phyloP scores from a whole-genome alignment of 1,140 invertebrate species.

The Panagrolaimus sp. region DNA sequence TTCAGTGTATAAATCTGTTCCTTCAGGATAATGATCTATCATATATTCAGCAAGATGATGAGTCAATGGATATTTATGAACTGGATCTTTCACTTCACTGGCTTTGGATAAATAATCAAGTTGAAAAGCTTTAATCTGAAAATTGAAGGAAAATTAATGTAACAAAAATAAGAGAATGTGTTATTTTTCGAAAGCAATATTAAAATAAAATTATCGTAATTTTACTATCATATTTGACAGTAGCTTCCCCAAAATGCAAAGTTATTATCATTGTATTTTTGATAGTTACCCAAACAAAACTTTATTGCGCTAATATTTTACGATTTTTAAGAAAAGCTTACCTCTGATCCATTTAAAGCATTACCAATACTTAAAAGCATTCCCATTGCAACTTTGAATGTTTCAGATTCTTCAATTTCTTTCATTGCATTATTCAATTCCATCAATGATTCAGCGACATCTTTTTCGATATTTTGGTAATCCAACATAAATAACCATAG shows the following conservation, averaged over 20 bases:
- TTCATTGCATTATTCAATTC: conserved; percentile 93
- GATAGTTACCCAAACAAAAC: no score
- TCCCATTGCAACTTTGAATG: conserved; percentile 86
- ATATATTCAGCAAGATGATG: conserved; percentile 96
- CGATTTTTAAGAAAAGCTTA: no score
- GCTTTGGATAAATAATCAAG: conserved; percentile 95
- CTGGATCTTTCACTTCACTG: conserved; percentile 95
- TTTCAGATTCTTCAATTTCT: conserved; percentile 79
- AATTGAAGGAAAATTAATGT: background rate
- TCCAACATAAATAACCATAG: conserved; percentile 98
- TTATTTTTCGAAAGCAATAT: no score
- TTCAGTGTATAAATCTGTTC: conserved; percentile 91
- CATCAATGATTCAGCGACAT: conserved; percentile 77
- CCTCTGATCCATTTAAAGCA: conserved; percentile 87
- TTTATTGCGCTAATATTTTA: no score
- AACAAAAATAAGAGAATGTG: no score
- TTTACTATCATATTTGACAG: no score
- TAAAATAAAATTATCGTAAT: no score
- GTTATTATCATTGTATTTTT: no score
- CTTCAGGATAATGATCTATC: conserved; percentile 85
- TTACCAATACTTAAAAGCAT: conserved; percentile 89
- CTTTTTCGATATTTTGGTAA: conserved; percentile 85
- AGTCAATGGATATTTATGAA: conserved; percentile 62
- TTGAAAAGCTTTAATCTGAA: conserved; percentile 85
- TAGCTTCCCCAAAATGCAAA: no score